Base-by-base conservation (phyloP, 2,797 vertebrate species). In the Harpia harpyja region DNA sequence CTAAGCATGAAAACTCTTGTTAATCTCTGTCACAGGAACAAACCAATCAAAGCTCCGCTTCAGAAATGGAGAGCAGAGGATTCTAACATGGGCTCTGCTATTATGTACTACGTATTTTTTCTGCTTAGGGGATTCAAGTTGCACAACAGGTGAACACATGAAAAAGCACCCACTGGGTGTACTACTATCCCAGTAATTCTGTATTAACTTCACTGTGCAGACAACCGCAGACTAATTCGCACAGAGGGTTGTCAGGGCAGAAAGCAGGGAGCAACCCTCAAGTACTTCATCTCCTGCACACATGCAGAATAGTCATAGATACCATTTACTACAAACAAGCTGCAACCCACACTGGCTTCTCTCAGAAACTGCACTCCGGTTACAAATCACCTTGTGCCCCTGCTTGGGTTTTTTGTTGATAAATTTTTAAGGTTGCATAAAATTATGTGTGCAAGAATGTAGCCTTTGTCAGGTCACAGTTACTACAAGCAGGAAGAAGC, bases 231-330 rank as follows among this genome's bases (percentile, higher is more conserved):
- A n/a, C 27, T 32, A 25, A 27, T 18, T 49, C 4, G 3, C 8
- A 20, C 1, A 17, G 28, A 33, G 64, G 46, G 13, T 56, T 88
- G 51, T 35, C 17, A 61, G 37, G 41, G 57, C 46, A 65, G 44
- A 41, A 74, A 41, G 37, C 1, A 1, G 41, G 65, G 24, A 49
- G 41, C 49, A 69, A 7, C 28, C 37, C n/a, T 53, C 48, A 24
- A 8, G 37, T 41, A 16, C 32, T 43, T 44, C 14, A 37, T 13
- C 49, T n/a, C 30, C 43, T 18, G 10, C 2, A 1, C 37, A 30
- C 32, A 6, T 0, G 10, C 32, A 61, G 24, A 24, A 17, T 0
- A 3, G 7, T 2, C 51, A 23, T 4, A 53, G 30, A 2, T 0
- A 3, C 12, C 16, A 6, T 13, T 32, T 54, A 33, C 48, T 28